Evolutionary conservation across 2,888 invertebrate species (phyloP), one percentile per base, ranked within the genome.

Genomic region (Hydrotaea cyrtoneurina): DNA sequence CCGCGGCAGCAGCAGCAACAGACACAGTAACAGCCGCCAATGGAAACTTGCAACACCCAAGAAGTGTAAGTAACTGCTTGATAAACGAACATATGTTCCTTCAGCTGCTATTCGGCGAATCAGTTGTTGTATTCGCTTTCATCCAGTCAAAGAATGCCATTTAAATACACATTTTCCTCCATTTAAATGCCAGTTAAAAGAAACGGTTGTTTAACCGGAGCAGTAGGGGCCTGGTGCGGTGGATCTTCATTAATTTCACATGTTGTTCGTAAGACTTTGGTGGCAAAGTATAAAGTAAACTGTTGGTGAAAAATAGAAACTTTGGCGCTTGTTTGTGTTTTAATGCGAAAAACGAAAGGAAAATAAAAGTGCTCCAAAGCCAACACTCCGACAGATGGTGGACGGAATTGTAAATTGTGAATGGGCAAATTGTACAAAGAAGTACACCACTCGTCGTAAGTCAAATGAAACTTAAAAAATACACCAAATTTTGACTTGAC

Each of bases 161-260:
- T 57, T 57, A 57, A 57, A 57, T 23, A 57, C 19, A 57, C 57
- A 57, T 57, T 57, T 57, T 2, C 57, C 23, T 10, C 5, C 57
- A 21, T 57, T 23, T 23, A 57, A 57, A 4, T 23, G 23, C 23
- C 31, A 23, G 19, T 57, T 23, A 57, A 57, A 23, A 21, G 57
- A 31, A 31, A 31, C 53, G 57, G 19, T 2, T 31, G 31, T 31
- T n/a, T 31, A 31, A 31, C 23, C 19, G 53, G 1, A 19, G 2
- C 23, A 13, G 57, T 3, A 5, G 57, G 23, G 57, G 23, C 0
- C 3, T 21, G 5, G 57, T 11, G 19, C 4, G 21, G 31, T 57
- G 10, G 10, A 10, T 21, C 57, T 23, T 57, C 57, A 57, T 57
- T 57, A 57, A 57, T 19, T 57, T 57, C 57, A 57, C 57, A 57